Conservation (phyloP, 92 coral and sea anemone species). For the Actinostola sp. region DNA sequence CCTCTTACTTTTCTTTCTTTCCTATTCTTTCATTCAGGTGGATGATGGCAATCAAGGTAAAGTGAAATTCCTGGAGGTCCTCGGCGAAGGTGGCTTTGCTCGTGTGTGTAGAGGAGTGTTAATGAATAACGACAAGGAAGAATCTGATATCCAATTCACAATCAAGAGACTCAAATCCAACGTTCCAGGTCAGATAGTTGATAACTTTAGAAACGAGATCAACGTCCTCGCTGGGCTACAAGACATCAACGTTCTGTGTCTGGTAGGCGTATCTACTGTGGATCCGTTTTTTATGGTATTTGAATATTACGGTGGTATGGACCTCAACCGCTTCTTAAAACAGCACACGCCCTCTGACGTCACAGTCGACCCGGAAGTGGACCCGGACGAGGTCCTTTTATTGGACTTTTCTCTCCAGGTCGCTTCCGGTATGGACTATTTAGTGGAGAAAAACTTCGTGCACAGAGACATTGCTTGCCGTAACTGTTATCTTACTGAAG, state of each 20-base stretch:
- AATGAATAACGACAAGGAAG: constrained; percentile 64
- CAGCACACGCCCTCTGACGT: constrained; percentile 53
- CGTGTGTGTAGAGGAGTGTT: constrained; percentile 84
- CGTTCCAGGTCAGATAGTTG: constrained; percentile 66
- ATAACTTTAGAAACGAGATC: constrained; percentile 76
- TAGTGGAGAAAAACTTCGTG: constrained; percentile 83
- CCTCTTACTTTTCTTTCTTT: not conserved
- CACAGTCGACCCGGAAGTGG: constrained; percentile 34
- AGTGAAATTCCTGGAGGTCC: constrained; percentile 80
- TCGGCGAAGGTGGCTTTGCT: constrained; percentile 90
- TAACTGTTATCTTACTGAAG: constrained; percentile 82
- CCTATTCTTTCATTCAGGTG: constrained; percentile 20
- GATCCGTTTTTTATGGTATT: constrained; percentile 90
- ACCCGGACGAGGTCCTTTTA: constrained; percentile 53
- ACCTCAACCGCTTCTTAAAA: constrained; percentile 68
- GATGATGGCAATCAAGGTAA: constrained; percentile 87
- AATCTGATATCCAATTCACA: constrained; percentile 69
- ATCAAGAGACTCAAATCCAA: constrained; percentile 79
- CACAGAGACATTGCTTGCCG: constrained; percentile 96
- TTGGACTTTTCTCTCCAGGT: constrained; percentile 85
- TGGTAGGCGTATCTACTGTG: constrained; percentile 88
- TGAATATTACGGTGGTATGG: constrained; percentile 84
- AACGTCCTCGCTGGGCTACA: constrained; percentile 76
- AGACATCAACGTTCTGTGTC: constrained; percentile 81
- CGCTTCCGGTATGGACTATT: constrained; percentile 93